phyloP scores from a whole-genome alignment of 2,113 vertebrate genomes.

The Nothobranchius furzeri region DNA sequence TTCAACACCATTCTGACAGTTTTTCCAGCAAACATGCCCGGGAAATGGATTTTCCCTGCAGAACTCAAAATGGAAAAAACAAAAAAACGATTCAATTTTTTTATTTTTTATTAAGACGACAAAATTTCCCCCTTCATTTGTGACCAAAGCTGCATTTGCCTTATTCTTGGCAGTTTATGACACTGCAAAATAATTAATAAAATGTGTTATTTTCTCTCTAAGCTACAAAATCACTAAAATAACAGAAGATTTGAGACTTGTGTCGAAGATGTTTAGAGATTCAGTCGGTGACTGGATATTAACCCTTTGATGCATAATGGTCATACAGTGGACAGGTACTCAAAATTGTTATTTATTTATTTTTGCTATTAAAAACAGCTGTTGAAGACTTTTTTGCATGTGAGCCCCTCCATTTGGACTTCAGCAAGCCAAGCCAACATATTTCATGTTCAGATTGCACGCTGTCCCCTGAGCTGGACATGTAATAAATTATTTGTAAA shows the following conservation, averaged over 20 bases:
- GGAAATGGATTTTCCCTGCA: constrained; percentile 60
- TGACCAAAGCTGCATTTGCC: constrained; percentile 22
- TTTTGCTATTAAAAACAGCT: too few relatives aligned
- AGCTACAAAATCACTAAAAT: background rate
- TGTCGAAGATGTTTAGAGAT: too few relatives aligned
- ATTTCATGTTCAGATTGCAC: too few relatives aligned
- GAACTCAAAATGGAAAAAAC: constrained; percentile 53
- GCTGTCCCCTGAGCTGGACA: too few relatives aligned
- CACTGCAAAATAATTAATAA: background rate
- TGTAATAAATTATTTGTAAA: too few relatives aligned
- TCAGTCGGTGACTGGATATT: too few relatives aligned
- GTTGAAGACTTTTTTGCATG: too few relatives aligned
- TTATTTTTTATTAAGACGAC: constrained; percentile 51
- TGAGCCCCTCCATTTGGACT: too few relatives aligned
- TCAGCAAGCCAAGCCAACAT: too few relatives aligned
- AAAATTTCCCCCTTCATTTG: constrained; percentile 11
- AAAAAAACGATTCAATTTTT: constrained; percentile 55
- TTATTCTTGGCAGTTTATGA: constrained; percentile 16
- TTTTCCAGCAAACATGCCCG: constrained; percentile 56
- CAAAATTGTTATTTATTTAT: too few relatives aligned
- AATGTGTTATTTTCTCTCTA: background rate
- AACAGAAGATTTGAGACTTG: background rate
- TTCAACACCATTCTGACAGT: constrained; percentile 52
- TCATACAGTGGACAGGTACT: too few relatives aligned
- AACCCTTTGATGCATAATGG: too few relatives aligned